Evolutionary conservation across 2,888 invertebrate species (phyloP).

Genomic region (Spatulosminthurus flaviceps): DNA sequence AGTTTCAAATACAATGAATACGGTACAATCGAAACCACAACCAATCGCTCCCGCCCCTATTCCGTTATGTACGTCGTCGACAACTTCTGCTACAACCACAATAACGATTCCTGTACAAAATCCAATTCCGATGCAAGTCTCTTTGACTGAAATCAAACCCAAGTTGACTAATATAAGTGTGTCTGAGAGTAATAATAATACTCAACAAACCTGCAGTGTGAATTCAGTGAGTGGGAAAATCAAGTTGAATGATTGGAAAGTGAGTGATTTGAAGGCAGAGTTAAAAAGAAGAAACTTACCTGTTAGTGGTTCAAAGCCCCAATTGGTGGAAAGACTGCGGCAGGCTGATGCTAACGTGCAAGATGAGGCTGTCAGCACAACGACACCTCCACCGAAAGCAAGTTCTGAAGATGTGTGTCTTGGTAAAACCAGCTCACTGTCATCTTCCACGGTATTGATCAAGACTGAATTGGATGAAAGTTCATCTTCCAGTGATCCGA

Average conservation of each 20-base stretch:
- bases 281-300: constrained; percentile 92
- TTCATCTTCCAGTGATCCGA: constrained; percentile 56
- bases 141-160: constrained; percentile 34
- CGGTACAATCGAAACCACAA: constrained; percentile 36
- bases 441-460: constrained; percentile 34
- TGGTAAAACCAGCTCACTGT: constrained; percentile 47
- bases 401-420: constrained; percentile 24
- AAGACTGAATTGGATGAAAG: constrained; percentile 50
- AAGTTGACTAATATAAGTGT: constrained; percentile 38
- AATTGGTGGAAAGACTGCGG: constrained; percentile 88
- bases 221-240: constrained; percentile 20
- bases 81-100: constrained; percentile 37
- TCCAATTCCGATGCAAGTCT: constrained; percentile 39
- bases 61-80: constrained; percentile 39
- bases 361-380: constrained; percentile 53
- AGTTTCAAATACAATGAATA: constrained; percentile 40
- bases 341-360: constrained; percentile 49
- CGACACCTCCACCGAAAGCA: constrained; percentile 40
- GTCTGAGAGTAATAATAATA: constrained; percentile 31
- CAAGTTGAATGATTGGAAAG: constrained; percentile 66
- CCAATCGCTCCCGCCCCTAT: constrained; percentile 51
- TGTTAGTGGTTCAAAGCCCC: constrained; percentile 95
- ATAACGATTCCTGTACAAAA: constrained; percentile 41
- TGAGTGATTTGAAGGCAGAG: constrained; percentile 92
- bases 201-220: constrained; percentile 26